phyloP scores from a whole-genome alignment of 2,113 vertebrate genomes.

The Gallinago undulata region DNA sequence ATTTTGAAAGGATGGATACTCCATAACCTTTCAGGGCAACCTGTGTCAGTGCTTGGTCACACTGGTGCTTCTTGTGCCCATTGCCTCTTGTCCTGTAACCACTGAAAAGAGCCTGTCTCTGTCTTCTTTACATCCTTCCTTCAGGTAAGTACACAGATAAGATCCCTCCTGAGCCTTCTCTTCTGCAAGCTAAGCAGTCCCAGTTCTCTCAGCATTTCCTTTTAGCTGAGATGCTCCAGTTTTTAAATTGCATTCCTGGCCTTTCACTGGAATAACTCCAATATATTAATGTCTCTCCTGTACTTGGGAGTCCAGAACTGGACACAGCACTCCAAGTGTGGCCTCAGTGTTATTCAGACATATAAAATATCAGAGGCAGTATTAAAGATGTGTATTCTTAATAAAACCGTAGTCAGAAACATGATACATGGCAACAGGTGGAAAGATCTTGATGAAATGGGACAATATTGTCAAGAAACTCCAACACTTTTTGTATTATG shows the following conservation, averaged over 20 bases:
- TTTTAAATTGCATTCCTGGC: background rate
- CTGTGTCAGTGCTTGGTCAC: background rate
- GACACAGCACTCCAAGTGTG: background rate
- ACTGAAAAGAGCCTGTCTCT: background rate
- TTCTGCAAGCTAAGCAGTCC: background rate
- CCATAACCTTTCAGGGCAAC: background rate
- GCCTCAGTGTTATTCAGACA: background rate
- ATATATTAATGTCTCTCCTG: background rate
- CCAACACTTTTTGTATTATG: background rate
- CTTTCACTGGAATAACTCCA: background rate
- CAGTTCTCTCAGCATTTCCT: background rate
- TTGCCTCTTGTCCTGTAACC: background rate
- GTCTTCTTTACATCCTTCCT: background rate
- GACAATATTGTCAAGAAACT: background rate
- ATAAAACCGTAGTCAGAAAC: background rate
- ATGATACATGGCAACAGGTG: background rate
- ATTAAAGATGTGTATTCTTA: background rate
- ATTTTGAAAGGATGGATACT: background rate
- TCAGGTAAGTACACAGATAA: background rate
- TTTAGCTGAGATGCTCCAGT: background rate
- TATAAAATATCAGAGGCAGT: background rate
- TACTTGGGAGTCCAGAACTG: background rate
- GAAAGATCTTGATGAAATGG: background rate
- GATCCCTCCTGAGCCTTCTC: background rate
- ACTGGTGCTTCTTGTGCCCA: background rate